A percentile compares a stretch with the other conserved stretches of the same genome.
phyloP scores from a whole-genome alignment of 2,113 vertebrate species.

The Carlito syrichta region DNA sequence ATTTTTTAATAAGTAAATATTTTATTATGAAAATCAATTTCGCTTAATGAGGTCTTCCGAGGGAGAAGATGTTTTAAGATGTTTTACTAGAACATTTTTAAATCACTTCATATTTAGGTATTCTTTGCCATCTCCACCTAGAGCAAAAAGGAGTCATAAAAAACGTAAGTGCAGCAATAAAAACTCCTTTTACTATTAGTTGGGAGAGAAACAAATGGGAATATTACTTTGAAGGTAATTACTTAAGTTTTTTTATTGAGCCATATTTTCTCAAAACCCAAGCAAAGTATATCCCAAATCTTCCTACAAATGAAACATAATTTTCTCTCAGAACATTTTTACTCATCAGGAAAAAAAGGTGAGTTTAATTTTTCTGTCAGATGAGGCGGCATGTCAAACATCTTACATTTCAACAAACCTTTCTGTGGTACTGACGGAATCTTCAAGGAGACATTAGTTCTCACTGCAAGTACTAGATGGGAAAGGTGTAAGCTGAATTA shows the following conservation, averaged over 20 bases:
- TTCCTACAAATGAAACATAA: constrained; percentile 27
- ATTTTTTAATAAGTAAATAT: constrained; percentile 45
- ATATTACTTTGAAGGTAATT: constrained; percentile 47
- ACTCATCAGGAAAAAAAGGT: background rate
- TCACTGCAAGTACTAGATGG: constrained; percentile 22
- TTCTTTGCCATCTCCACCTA: constrained; percentile 28
- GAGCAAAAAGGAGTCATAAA: constrained; percentile 35
- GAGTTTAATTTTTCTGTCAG: constrained; percentile 66
- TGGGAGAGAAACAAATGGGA: constrained; percentile 54
- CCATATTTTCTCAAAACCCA: constrained; percentile 36
- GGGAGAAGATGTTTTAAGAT: constrained; percentile 45
- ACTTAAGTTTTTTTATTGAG: constrained; percentile 56
- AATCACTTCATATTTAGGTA: background rate
- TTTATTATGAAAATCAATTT: constrained; percentile 53
- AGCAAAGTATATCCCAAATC: constrained; percentile 7
- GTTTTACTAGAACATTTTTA: constrained; percentile 22
- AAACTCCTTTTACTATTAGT: constrained; percentile 49
- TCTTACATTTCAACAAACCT: constrained; percentile 58
- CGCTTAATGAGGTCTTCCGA: constrained; percentile 30
- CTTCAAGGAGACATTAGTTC: background rate
- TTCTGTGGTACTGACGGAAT: constrained; percentile 21
- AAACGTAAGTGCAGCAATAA: constrained; percentile 54
- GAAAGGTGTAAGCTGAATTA: background rate
- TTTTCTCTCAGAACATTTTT: constrained; percentile 53
- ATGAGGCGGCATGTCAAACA: constrained; percentile 51